Percentiles rank a stretch among this genome's conserved stretches.
Evolutionary conservation across 2,113 vertebrate genomes (phyloP).

Genomic region (Pelusios castaneus): DNA sequence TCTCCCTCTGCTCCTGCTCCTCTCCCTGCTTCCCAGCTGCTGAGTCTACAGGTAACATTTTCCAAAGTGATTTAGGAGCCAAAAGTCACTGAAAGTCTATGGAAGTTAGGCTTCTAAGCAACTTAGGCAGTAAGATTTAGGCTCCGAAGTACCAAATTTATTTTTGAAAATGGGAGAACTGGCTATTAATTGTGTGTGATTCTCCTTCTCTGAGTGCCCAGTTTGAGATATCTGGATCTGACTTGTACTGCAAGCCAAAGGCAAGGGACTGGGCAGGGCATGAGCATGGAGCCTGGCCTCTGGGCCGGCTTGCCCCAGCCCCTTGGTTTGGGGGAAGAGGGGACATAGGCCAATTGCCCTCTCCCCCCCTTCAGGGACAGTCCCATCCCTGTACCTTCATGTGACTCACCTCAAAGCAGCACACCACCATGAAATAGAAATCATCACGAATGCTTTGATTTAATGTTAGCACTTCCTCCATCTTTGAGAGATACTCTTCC

Average conservation of each 20-base stretch:
- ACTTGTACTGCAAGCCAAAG: too few species aligned
- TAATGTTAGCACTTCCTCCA: not conserved
- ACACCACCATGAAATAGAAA: constrained; percentile 22
- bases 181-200: not conserved
- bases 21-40: not conserved
- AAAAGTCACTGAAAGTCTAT: not conserved
- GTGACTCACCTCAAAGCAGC: constrained; percentile 11
- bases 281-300: too few species aligned
- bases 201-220: not conserved
- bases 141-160: not conserved
- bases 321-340: too few species aligned
- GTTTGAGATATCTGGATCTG: not conserved
- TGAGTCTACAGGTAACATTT: not conserved
- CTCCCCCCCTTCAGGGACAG: too few species aligned
- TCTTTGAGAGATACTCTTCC: not conserved
- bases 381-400: too few species aligned
- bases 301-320: too few species aligned
- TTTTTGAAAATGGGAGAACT: not conserved
- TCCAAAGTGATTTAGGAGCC: not conserved
- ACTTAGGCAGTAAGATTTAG: not conserved
- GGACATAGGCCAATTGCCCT: too few species aligned
- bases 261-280: too few species aligned
- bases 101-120: not conserved
- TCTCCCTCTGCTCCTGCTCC: not conserved
- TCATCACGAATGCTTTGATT: not conserved